Evolutionary conservation across 2,113 vertebrate species (phyloP).

Genomic region (Brachyhypopomus occidentalis): DNA sequence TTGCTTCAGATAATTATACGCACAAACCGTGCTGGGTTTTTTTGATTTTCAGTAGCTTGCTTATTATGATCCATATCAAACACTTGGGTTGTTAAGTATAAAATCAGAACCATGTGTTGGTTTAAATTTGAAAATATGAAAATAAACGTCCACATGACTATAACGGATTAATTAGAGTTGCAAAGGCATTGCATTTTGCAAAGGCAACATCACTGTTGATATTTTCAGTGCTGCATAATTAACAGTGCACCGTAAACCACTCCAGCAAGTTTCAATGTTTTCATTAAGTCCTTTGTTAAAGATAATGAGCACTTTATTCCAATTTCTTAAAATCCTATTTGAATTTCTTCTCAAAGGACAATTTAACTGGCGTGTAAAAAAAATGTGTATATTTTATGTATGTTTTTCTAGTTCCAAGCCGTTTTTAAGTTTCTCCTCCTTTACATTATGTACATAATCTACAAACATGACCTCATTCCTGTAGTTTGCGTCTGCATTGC

Average conservation of each 20-base stretch:
- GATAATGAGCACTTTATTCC: slow-evolving; percentile 63
- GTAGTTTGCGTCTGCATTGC: slow-evolving; percentile 59
- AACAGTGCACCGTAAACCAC: neutral
- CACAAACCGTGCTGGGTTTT: neutral
- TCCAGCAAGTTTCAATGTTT: neutral
- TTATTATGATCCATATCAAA: slow-evolving; percentile 6
- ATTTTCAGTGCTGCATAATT: neutral
- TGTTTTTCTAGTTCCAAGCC: slow-evolving; percentile 53
- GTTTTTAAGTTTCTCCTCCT: slow-evolving; percentile 36
- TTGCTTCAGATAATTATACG: slow-evolving; percentile 5
- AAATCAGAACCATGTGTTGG: neutral
- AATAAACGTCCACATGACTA: neutral
- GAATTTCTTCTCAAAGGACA: slow-evolving; percentile 67
- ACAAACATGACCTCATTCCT: slow-evolving; percentile 67
- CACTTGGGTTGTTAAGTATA: neutral
- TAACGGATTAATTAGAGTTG: neutral
- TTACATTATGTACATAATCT: slow-evolving; percentile 65
- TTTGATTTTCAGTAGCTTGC: neutral
- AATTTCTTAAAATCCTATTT: slow-evolving; percentile 72
- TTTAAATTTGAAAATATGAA: neutral
- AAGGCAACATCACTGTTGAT: neutral
- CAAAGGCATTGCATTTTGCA: neutral
- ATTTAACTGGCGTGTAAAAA: slow-evolving; percentile 56
- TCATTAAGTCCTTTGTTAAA: slow-evolving; percentile 46
- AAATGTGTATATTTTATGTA: slow-evolving; percentile 67